Conservation (phyloP, 2,113 vertebrate species). For the Brachypodius melanocephalos region DNA sequence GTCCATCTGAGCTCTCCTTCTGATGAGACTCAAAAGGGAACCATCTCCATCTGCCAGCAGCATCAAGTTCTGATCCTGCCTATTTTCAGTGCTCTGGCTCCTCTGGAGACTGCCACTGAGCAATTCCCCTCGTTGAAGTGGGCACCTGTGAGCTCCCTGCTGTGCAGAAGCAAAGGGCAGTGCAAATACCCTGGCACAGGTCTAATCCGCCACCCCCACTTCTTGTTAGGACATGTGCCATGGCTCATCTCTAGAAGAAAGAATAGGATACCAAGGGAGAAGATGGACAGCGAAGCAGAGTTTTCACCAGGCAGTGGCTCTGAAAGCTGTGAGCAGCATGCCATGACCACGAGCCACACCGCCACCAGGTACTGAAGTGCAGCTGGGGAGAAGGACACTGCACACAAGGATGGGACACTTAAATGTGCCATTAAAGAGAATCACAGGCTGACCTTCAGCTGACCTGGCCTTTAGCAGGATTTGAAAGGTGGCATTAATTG, state of each 20-base stretch:
- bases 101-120: neutral
- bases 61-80: neutral
- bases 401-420: neutral
- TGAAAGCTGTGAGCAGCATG: neutral
- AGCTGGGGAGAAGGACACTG: neutral
- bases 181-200: neutral
- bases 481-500: neutral
- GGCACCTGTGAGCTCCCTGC: neutral
- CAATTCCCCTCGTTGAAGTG: neutral
- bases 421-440: neutral
- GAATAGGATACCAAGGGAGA: neutral
- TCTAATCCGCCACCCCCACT: neutral
- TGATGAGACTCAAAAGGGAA: neutral
- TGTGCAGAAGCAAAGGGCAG: neutral
- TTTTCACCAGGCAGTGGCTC: neutral
- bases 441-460: neutral
- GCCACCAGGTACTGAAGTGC: neutral
- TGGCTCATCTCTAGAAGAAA: neutral
- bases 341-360: fast-evolving
- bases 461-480: neutral
- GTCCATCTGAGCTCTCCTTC: neutral
- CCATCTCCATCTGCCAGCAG: neutral
- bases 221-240: neutral
- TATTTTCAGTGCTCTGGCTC: neutral
- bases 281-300: neutral